Percentiles rank a stretch among this genome's conserved stretches.
Conservation (phyloP, 2,797 vertebrate species). For the Urosaurus nigricauda region DNA sequence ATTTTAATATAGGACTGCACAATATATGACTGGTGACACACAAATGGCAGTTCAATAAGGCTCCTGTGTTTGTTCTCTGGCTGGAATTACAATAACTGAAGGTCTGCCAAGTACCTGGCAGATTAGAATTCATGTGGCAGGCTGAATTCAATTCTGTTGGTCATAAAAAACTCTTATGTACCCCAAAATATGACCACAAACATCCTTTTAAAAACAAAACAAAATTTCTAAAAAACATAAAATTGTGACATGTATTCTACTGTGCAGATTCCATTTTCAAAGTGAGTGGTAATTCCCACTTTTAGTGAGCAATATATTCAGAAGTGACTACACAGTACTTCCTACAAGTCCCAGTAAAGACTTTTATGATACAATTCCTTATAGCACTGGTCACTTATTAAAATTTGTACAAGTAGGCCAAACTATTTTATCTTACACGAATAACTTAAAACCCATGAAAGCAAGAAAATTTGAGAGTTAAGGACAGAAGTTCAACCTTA, state of each 20-base stretch:
- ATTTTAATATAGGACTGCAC: not conserved
- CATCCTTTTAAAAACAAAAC: slow-evolving; percentile 2
- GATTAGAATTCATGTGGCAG: not conserved
- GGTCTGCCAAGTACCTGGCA: not conserved
- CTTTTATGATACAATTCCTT: slow-evolving; percentile 25
- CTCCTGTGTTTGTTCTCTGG: not conserved
- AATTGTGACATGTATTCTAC: slow-evolving; percentile 17
- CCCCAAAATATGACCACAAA: slow-evolving; percentile 31
- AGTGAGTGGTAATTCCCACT: slow-evolving; percentile 25
- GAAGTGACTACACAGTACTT: not conserved
- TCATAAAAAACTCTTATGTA: slow-evolving; percentile 5
- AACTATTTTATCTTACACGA: slow-evolving; percentile 38
- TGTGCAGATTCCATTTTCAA: slow-evolving; percentile 37
- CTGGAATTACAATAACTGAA: not conserved
- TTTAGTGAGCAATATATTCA: slow-evolving; percentile 28
- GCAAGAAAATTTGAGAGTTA: slow-evolving; percentile 77
- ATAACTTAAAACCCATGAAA: slow-evolving; percentile 77
- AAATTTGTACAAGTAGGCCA: slow-evolving; percentile 45
- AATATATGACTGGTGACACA: not conserved
- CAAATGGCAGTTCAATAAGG: not conserved
- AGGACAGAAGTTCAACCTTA: slow-evolving; percentile 78
- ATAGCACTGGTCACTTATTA: slow-evolving; percentile 35
- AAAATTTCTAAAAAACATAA: slow-evolving; percentile 18
- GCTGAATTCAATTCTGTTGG: not conserved
- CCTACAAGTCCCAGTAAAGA: slow-evolving; percentile 14